Evolutionary conservation across 2,113 vertebrate species (phyloP), one percentile per base, ranked within the genome.

Genomic region (Poeciliopsis retropinna): DNA sequence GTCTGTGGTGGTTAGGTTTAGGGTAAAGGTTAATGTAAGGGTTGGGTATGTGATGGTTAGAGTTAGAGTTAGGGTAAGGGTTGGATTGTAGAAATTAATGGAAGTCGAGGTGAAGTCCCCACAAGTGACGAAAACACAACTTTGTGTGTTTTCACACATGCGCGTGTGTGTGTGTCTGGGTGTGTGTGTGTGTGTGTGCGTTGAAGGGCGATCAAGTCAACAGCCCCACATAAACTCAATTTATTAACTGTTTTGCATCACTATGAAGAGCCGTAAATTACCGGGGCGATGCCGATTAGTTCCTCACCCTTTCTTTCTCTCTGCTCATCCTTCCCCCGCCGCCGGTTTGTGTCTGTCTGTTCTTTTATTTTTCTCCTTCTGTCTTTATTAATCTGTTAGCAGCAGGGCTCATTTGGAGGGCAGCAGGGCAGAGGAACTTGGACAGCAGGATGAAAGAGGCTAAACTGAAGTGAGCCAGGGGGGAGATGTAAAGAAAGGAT

Each of bases 211-310:
- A 67, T 29, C 1, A 30, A 31, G 39, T 85, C 75, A 85, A 77
- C 65, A 60, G 80, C 72, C 63, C 64, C 79, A 70, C 87, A 87
- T 85, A 78, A 83, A 71, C 63, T 79, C 41, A 81, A 82, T 91
- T 92, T 86, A 93, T 81, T 76, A 89, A 86, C 89, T 74, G 82
- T 84, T 93, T 90, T 85, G 86, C 91, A 93, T 90, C 70, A 86
- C 89, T 88, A 92, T 89, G 85, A 90, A 85, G 85, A 81, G 87
- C 76, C 72, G 69, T 93, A 90, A 92, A 91, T 90, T 82, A 90
- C 69, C 8, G 0, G 72, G 67, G 70, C 19, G 64, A 86, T 80
- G 70, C 75, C 29, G 39, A 76, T 85, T 61, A 25, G 41, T 51
- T 31, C 34, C 75, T 47, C 70, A 29, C 72, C 37, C 73, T 67